Evolutionary conservation across 1,140 invertebrate genomes (phyloP), one percentile per base, ranked within the genome.

Genomic region (Calycopis cecrops): DNA sequence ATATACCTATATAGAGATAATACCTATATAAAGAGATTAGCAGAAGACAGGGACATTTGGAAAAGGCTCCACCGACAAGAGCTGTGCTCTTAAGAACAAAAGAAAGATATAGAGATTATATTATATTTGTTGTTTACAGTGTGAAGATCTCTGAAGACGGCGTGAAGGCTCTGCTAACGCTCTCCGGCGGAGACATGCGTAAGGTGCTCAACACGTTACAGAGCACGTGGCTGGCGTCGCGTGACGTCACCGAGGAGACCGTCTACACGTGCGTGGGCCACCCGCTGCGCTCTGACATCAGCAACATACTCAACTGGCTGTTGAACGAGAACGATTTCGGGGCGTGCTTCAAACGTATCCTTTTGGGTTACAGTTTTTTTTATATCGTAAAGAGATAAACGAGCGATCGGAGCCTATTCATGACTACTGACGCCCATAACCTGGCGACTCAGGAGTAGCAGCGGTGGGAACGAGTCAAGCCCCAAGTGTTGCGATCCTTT

Each of bases 131-230:
- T 47, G 7, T 47, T 8, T 12, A 12, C 65, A 98, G 96, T 16
- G 89, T 99, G 9, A 92, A 91, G 55, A 93, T 97, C n/a, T 93
- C 93, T 0, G 93, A 96, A 55, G 95, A 96, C 90, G 99, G 98
- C 1, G 94, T 95, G 76, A 91, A 97, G 65, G 98, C 99, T 0
- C 76, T 99, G 1, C 89, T 99, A 40, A 93, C 94, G 8, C 88
- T 99, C 2, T 95, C 96, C 2, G 93, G 93, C 59, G 99, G 99
- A n/a, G 98, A 99, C 88, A 99, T 99, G 99, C 91, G 99, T 69
- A 97, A 96, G 87, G 96, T 98, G 9, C 77, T 99, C 3, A 99
- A 99, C 88, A 95, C 99, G 51, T 88, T 99, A 21, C 95, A 99
- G 89, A 97, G 96, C 86, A 96, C 97, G 58, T 93, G 93, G 88